These are phyloP conservation scores for Chaetogeoica ovagalla DNA, from an alignment of 2,888 invertebrate species.

Conservation along the genomic window DNA sequence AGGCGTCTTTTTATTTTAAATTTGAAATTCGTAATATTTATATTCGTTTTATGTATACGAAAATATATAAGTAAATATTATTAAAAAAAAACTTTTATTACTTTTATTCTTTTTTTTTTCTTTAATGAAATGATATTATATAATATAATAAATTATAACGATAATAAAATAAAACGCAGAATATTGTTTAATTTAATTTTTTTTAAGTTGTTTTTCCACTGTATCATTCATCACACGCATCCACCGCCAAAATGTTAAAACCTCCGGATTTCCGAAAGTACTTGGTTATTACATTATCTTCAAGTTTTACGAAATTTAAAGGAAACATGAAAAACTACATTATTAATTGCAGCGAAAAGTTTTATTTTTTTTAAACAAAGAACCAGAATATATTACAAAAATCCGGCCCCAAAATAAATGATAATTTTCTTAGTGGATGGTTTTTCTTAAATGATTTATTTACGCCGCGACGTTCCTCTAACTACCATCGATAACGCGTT, in stretches of 20 bases:
- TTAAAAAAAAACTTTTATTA: too few relatives aligned
- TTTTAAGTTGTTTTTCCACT: background rate
- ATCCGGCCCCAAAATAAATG: background rate
- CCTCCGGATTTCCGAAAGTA: conserved; percentile 24
- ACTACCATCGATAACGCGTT: background rate
- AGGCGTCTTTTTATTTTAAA: background rate
- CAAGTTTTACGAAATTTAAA: conserved; percentile 6
- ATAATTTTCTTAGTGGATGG: background rate
- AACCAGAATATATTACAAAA: background rate
- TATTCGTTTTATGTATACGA: too few relatives aligned
- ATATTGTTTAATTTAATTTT: background rate
- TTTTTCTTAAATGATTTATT: background rate
- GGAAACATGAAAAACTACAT: background rate
- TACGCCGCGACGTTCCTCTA: too few relatives aligned
- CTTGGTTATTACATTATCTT: conserved; percentile 4
- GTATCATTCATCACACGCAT: background rate
- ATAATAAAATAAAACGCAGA: too few relatives aligned
- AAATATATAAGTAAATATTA: too few relatives aligned
- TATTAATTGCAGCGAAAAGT: background rate
- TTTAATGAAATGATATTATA: too few relatives aligned
- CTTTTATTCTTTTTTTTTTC: background rate
- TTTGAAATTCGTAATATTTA: background rate
- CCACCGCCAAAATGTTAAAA: background rate
- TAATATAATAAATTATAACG: background rate
- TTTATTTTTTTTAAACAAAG: background rate